phyloP scores from a whole-genome alignment of 2,113 vertebrate genomes.

The Pomatorhinus ruficollis region DNA sequence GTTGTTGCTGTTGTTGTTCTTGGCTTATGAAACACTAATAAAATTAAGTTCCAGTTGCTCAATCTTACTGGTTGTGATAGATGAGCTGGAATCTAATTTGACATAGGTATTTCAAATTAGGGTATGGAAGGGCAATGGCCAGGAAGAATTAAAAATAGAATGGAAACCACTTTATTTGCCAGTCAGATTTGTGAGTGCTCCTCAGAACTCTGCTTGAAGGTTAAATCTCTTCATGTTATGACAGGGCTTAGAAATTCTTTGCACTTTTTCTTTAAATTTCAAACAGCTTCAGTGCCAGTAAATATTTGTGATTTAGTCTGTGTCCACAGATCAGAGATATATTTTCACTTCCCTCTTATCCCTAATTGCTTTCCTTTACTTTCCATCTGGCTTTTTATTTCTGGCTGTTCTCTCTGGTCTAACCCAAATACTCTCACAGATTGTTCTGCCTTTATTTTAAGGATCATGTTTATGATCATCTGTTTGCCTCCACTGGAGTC shows the following conservation, averaged over 20 bases:
- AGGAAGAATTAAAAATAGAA: background rate
- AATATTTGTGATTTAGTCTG: background rate
- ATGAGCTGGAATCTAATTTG: conserved; percentile 12
- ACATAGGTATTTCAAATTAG: background rate
- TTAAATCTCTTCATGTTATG: background rate
- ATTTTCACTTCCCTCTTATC: background rate
- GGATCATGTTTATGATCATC: conserved; percentile 27
- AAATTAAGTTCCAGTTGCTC: background rate
- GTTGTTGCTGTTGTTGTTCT: background rate
- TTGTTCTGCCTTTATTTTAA: conserved; percentile 52
- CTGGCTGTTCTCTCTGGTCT: conserved; percentile 4
- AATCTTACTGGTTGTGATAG: background rate
- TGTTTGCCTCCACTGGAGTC: conserved; percentile 33
- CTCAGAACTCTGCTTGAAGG: background rate
- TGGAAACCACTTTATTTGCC: background rate
- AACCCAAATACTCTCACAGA: conserved; percentile 12
- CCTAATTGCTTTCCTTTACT: conserved; percentile 18
- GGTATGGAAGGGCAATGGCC: background rate
- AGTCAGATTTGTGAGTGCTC: background rate
- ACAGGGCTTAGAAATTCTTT: background rate
- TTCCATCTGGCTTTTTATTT: conserved; percentile 51
- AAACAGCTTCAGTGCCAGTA: background rate
- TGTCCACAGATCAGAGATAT: background rate
- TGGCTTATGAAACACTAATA: background rate
- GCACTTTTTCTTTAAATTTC: background rate